Evolutionary conservation across 1,140 invertebrate genomes (phyloP).

Genomic region (Musca domestica): DNA sequence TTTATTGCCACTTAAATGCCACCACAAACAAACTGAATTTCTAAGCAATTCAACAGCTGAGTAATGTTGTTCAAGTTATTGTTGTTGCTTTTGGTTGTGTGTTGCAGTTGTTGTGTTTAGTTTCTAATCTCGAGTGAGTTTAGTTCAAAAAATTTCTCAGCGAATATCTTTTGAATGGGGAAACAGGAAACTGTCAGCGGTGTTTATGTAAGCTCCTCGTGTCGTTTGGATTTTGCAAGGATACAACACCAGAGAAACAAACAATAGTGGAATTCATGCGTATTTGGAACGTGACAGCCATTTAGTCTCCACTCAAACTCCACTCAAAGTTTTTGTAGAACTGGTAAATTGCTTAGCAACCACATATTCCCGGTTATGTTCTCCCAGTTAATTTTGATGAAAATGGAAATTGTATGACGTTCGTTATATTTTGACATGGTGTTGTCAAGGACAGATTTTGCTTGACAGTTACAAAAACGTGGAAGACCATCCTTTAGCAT

Average conservation of each 20-base stretch:
- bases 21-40: not conserved
- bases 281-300: not conserved
- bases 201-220: not conserved
- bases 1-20: not conserved
- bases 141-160: constrained; percentile 49
- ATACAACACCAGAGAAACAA: no score
- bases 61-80: not conserved
- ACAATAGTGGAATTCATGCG: no score
- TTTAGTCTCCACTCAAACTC: constrained; percentile 6
- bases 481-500: no score
- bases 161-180: constrained; percentile 49
- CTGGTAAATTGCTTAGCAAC: not conserved
- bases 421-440: constrained; percentile 2
- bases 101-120: not conserved
- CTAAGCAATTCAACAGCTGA: not conserved
- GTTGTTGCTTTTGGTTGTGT: not conserved
- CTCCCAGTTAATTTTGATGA: not conserved
- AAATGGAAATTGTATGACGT: constrained; percentile 17
- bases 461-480: no score
- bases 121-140: constrained; percentile 20
- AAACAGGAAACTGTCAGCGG: constrained; percentile 32
- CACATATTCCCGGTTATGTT: not conserved
- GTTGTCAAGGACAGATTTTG: constrained; percentile 12
- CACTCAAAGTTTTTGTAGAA: constrained; percentile 5
- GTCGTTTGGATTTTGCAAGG: no score